Percentiles rank a stretch among this genome's conserved stretches.
These are phyloP conservation scores for Caenorhabditis tropicalis DNA, from an alignment of 1,140 invertebrate genomes.

Conservation along the genomic window DNA sequence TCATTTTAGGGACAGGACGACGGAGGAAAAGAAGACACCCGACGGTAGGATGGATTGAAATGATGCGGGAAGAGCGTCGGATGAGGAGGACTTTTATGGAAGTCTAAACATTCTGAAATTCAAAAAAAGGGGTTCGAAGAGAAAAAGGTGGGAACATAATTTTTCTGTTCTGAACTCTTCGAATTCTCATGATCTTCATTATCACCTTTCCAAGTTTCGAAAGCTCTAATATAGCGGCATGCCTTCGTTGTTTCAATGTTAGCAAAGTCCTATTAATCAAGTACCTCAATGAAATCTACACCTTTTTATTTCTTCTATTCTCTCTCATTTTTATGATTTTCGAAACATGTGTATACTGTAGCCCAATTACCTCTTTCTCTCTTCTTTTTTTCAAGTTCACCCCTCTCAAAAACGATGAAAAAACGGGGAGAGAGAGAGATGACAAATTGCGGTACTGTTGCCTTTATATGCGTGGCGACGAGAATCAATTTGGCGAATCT, in stretches of 20 bases:
- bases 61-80: too few species aligned
- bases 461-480: neutral
- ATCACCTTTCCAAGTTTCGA: too few species aligned
- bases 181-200: too few species aligned
- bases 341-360: neutral
- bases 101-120: too few species aligned
- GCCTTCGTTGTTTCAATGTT: too few species aligned
- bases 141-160: too few species aligned
- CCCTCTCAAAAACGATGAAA: neutral
- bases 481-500: slow-evolving; percentile 42
- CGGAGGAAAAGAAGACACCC: neutral
- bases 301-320: too few species aligned
- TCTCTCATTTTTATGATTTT: neutral
- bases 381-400: neutral
- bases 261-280: too few species aligned
- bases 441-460: neutral
- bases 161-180: too few species aligned
- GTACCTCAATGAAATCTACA: too few species aligned
- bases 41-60: neutral
- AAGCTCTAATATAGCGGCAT: too few species aligned
- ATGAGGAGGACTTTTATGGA: neutral
- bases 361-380: neutral
- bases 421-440: too few species aligned
- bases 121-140: neutral
- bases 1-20: slow-evolving; percentile 28